Base-by-base conservation (phyloP, 1,140 invertebrate genomes). In the Pogonus chalceus region DNA sequence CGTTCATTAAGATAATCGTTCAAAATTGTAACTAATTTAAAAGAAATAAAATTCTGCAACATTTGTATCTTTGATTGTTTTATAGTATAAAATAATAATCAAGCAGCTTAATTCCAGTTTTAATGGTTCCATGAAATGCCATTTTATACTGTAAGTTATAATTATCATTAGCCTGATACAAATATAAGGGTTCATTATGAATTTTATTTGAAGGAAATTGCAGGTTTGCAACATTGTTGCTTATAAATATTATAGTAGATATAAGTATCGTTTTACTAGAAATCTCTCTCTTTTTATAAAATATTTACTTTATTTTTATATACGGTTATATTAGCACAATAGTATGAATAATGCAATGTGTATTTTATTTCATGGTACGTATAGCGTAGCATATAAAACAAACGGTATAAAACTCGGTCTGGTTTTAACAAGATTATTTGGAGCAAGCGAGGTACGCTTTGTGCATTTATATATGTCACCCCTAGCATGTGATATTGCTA, bases 331-430 rank as follows among this genome's bases (percentile, higher is more conserved):
- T 31, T 14, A 31, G 14, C 26, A 31, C 26, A 31, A 14, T 31
- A 31, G 26, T 16, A 43, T 43, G 37, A 43, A 43, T 43, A 43
- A 43, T 43, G 37, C 37, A 43, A 43, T 43, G 37, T 43, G 37
- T 43, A 43, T 43, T 43, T 43, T 43, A 9, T 7, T 43, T 43
- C 7, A 43, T 43, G n/a, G n/a, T n/a, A n/a, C n/a, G n/a, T n/a
- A n/a, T n/a, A n/a, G n/a, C n/a, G n/a, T n/a, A n/a, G n/a, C 37
- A 16, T 43, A 43, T 43, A 43, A 43, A 43, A 43, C 37, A 43
- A 43, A 16, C 37, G 37, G 37, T 43, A 16, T 43, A 43, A 43
- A 43, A 43, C 18, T 43, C 18, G 9, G 18, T 9, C 37, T 43
- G 9, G 9, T 9, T n/a, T 9, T 43, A 43, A 43, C 37, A 43